Evolutionary conservation across 2,888 invertebrate species (phyloP).

Genomic region (Yponomeuta plumbellus): DNA sequence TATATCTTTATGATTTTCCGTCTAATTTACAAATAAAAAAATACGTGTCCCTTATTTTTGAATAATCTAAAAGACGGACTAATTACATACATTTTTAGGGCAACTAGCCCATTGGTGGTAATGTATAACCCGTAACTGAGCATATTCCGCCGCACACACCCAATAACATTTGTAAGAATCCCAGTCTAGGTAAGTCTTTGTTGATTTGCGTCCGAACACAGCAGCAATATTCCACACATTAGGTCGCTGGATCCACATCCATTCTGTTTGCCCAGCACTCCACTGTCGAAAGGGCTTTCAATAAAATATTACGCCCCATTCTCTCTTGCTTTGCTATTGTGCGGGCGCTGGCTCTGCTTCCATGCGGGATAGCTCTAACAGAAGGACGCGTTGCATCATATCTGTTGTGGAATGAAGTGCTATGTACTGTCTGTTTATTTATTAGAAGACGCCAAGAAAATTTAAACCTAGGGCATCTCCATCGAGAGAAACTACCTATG

Average conservation of each 20-base stretch:
- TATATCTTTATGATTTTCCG: no score
- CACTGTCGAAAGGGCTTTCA: conserved; percentile 67
- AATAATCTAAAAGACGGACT: no score
- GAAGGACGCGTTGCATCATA: background rate
- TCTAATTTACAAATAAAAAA: no score
- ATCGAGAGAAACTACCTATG: no score
- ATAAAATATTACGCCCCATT: conserved; percentile 73
- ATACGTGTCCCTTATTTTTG: no score
- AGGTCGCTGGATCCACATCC: conserved; percentile 49
- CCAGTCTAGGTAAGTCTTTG: background rate
- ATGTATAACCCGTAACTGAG: no score
- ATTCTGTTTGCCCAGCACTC: conserved; percentile 74
- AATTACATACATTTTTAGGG: no score
- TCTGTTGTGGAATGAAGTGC: no score
- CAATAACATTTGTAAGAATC: background rate
- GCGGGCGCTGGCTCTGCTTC: conserved; percentile 36
- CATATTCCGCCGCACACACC: background rate
- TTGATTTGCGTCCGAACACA: conserved; percentile 17
- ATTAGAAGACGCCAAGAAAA: no score
- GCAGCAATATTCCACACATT: conserved; percentile 63
- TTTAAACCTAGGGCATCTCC: no score
- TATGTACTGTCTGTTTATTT: no score
- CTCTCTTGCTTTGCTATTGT: conserved; percentile 62
- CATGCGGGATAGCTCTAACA: background rate
- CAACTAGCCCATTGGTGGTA: no score